phyloP scores from a whole-genome alignment of 2,113 vertebrate species.

The Pyrgilauda ruficollis region DNA sequence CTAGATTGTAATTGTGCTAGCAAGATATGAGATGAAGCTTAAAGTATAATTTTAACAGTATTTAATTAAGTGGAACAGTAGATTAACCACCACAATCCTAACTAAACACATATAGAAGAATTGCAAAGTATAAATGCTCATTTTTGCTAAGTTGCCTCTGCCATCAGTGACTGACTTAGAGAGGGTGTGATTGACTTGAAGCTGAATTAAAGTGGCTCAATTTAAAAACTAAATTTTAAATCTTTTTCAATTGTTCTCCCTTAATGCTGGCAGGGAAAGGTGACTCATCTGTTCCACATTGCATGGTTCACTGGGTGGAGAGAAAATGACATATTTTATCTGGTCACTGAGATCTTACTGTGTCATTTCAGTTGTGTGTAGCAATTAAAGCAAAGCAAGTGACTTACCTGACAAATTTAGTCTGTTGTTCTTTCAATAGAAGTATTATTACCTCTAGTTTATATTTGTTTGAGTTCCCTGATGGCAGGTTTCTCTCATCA shows the following conservation, averaged over 20 bases:
- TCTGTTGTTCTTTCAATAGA: conserved; percentile 13
- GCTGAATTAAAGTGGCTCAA: neutral
- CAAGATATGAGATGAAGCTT: neutral
- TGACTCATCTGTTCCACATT: neutral
- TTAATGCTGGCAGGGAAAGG: neutral
- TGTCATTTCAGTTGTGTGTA: neutral
- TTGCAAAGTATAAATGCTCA: neutral
- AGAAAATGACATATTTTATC: conserved; percentile 20
- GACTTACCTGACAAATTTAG: conserved; percentile 5
- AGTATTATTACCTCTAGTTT: conserved; percentile 2
- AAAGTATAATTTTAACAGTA: neutral
- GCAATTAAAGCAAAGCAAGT: conserved; percentile 39
- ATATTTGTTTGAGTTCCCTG: conserved; percentile 22
- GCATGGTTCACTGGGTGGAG: neutral
- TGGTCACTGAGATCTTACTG: neutral
- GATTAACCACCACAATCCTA: neutral
- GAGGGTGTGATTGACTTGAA: neutral
- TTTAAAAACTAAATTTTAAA: neutral
- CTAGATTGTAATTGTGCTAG: neutral
- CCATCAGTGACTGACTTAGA: neutral
- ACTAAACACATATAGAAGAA: neutral
- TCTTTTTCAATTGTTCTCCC: neutral
- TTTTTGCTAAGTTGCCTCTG: neutral
- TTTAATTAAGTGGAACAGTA: conserved; percentile 15
- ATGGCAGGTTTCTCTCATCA: conserved; percentile 25